These are phyloP conservation scores for Silurus lanzhouensis DNA, from an alignment of 2,797 vertebrate species.

Conservation along the genomic window DNA sequence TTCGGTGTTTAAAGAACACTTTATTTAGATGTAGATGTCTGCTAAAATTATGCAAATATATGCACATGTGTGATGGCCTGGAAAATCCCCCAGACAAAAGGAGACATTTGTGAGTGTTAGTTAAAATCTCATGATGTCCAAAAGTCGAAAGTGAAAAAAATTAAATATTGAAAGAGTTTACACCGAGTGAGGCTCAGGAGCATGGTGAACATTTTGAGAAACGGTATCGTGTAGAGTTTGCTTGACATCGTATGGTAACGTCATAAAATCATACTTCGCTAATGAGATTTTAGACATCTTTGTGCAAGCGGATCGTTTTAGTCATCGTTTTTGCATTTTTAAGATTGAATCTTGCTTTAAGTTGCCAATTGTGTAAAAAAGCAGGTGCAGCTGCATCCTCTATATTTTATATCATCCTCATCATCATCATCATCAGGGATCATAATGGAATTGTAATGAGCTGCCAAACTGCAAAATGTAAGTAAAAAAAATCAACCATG, in stretches of 20 bases:
- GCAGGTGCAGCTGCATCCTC: too few species aligned
- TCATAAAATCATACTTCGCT: not conserved
- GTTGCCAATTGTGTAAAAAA: too few species aligned
- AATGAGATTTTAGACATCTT: not conserved
- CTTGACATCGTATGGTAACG: not conserved
- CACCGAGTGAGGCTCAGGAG: not conserved
- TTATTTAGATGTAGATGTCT: not conserved
- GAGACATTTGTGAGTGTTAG: too few species aligned
- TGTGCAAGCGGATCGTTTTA: not conserved
- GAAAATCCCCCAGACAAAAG: too few species aligned
- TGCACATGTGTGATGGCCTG: not conserved
- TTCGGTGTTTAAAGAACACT: not conserved
- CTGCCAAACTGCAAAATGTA: too few species aligned
- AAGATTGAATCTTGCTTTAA: too few species aligned
- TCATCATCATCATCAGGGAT: too few species aligned
- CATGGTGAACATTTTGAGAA: not conserved
- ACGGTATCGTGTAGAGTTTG: not conserved
- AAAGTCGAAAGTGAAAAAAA: not conserved
- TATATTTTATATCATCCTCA: too few species aligned
- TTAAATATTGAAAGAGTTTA: not conserved
- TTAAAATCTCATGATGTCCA: too few species aligned
- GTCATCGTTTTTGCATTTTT: not conserved
- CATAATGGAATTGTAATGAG: too few species aligned
- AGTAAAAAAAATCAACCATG: too few species aligned
- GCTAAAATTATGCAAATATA: not conserved